phyloP scores from a whole-genome alignment of 2,797 vertebrate genomes.

The Catamblyrhynchus diadema region DNA sequence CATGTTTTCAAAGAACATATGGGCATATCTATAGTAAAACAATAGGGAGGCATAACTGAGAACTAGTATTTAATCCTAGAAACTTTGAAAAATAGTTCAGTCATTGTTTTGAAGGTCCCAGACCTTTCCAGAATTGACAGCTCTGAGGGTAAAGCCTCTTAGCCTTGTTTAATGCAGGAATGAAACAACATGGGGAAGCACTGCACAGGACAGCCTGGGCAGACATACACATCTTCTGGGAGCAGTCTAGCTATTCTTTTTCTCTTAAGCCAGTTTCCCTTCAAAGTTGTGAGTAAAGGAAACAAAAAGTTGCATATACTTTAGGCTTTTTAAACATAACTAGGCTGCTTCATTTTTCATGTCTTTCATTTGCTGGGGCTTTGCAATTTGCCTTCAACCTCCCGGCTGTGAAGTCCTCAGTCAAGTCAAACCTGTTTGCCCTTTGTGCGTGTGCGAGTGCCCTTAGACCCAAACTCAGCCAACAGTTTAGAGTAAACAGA shows the following conservation, averaged over 20 bases:
- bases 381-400: conserved; percentile 40
- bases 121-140: background rate
- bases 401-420: conserved; percentile 29
- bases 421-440: conserved; percentile 68
- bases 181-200: background rate
- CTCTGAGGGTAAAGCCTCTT: background rate
- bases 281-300: conserved; percentile 30
- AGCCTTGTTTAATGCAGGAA: background rate
- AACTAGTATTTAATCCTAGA: background rate
- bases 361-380: conserved; percentile 37
- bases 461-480: conserved; percentile 53
- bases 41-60: background rate
- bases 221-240: background rate
- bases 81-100: conserved; percentile 2
- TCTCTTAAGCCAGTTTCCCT: background rate
- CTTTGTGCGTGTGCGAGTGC: conserved; percentile 24
- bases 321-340: conserved; percentile 35
- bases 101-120: background rate
- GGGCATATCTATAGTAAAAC: background rate
- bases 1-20: background rate
- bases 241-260: background rate
- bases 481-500: conserved; percentile 56
- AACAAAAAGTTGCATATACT: conserved; percentile 45
- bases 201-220: background rate
- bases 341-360: conserved; percentile 38